These are phyloP conservation scores for Agrypnia vestita DNA, from an alignment of 1,140 invertebrate genomes.

Conservation along the genomic window DNA sequence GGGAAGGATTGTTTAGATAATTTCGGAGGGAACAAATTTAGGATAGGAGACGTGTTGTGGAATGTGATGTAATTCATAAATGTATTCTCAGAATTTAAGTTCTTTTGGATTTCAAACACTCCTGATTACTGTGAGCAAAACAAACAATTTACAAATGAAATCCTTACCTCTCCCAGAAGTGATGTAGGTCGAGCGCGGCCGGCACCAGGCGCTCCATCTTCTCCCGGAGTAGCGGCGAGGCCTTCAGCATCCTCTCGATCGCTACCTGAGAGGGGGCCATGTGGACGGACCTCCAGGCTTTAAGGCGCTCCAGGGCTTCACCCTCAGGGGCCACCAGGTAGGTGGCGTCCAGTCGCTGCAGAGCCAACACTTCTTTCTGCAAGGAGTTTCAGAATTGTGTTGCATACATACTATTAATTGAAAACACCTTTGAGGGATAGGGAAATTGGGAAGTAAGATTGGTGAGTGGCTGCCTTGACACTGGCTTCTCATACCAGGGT, in stretches of 20 bases:
- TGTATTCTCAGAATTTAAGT: no score
- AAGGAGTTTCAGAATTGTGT: not conserved
- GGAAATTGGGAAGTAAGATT: no score
- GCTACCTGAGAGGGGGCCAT: constrained; percentile 61
- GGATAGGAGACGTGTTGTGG: no score
- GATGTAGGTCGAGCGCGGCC: constrained; percentile 70
- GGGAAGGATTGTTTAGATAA: no score
- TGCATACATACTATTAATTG: no score
- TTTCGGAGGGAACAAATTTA: no score
- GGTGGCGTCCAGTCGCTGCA: constrained; percentile 71
- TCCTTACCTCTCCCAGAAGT: constrained; percentile 75
- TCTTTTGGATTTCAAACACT: no score
- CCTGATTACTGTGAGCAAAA: no score
- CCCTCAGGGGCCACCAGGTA: constrained; percentile 69
- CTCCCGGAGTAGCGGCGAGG: constrained; percentile 69
- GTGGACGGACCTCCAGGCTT: constrained; percentile 53
- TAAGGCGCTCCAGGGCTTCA: constrained; percentile 64
- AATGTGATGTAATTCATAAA: no score
- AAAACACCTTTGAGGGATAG: no score
- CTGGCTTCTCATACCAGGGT: no score
- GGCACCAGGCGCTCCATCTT: constrained; percentile 74
- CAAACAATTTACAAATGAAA: not conserved
- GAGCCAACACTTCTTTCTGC: constrained; percentile 69
- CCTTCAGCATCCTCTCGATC: constrained; percentile 68
- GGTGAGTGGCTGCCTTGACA: no score